phyloP scores from a whole-genome alignment of 1,140 invertebrate genomes.

The Drosophila albomicans region DNA sequence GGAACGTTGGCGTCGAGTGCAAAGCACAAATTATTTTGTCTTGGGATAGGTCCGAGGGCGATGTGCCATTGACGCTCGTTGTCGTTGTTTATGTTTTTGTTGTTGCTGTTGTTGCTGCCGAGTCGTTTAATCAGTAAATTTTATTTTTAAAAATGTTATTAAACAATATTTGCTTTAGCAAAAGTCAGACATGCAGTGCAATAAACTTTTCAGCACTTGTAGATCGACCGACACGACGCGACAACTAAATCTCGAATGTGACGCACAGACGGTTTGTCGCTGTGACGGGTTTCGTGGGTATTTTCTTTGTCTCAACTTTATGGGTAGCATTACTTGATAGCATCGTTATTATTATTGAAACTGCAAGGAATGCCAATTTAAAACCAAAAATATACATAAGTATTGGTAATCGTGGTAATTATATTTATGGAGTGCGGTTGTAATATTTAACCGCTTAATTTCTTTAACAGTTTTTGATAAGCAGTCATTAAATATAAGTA shows the following conservation, averaged over 20 bases:
- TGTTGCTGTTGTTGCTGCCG: constrained; percentile 35
- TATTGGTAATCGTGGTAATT: background rate
- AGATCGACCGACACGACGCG: constrained; percentile 31
- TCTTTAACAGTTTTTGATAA: no score
- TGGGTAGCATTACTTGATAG: constrained; percentile 49
- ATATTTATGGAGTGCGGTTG: background rate
- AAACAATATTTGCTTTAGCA: constrained; percentile 80
- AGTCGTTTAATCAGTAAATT: constrained; percentile 75
- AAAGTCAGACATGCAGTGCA: constrained; percentile 72
- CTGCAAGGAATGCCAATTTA: background rate
- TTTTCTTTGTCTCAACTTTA: constrained; percentile 50
- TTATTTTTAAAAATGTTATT: constrained; percentile 82
- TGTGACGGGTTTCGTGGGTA: constrained; percentile 15
- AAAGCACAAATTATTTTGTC: constrained; percentile 53
- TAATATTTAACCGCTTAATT: background rate
- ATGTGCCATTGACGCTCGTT: constrained; percentile 51
- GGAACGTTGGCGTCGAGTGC: constrained; percentile 20
- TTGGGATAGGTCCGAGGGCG: constrained; percentile 70
- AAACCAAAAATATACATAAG: background rate
- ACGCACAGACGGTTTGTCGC: constrained; percentile 1
- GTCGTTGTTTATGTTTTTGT: constrained; percentile 5
- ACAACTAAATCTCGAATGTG: constrained; percentile 33
- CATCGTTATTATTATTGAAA: constrained; percentile 34
- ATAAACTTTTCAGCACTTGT: constrained; percentile 80
- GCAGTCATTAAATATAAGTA: no score